Base-by-base conservation (phyloP, 2,113 vertebrate species). In the Sinocyclocheilus grahami region DNA sequence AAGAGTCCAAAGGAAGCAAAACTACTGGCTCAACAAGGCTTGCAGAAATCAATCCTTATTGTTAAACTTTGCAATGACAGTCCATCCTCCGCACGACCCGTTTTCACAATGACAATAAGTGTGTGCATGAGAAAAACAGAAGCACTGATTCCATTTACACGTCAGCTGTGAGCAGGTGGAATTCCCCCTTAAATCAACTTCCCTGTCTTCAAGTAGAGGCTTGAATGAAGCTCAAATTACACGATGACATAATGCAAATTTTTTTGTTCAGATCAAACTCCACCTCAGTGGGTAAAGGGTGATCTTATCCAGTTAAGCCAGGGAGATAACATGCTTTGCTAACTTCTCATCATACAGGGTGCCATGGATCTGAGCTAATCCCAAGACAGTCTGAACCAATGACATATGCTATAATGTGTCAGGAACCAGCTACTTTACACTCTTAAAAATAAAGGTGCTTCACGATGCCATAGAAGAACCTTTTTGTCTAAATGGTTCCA, bases 291-390 rank as follows among this genome's bases (percentile, higher is more conserved):
- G 39, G 69, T 53, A 88, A 78, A 4, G 22, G 39, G 33, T 74
- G 75, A 75, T 69, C 65, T 82, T 82, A 86, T 82, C 82, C 42
- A 85, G 80, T 39, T 77, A 11, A 71, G 71, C 30, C 16, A 13
- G n/a, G 6, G 51, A 85, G 30, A 82, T 55, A 78, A 87, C 33
- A 55, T 62, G 33, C 30, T 85, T 79, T 75, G 67, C 30, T 53
- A 46, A 55, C 30, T 13, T 75, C 37, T 87, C 30, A 83, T 58
- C 71, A 76, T 72, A 48, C 39, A 18, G 12, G 20, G n/a, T 46
- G 20, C 16, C n/a, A 63, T 58, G 11, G 5, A 55, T 74, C 74
- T 27, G 16, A 86, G 58, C 20, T 71, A 55, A 53, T 46, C 22
- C 33, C 27, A 63, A 48, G 4, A 85, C 11, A 13, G 30, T 18